Evolutionary conservation across 2,113 vertebrate genomes (phyloP), one percentile per base, ranked within the genome.

Genomic region (Hepsetus odoe): DNA sequence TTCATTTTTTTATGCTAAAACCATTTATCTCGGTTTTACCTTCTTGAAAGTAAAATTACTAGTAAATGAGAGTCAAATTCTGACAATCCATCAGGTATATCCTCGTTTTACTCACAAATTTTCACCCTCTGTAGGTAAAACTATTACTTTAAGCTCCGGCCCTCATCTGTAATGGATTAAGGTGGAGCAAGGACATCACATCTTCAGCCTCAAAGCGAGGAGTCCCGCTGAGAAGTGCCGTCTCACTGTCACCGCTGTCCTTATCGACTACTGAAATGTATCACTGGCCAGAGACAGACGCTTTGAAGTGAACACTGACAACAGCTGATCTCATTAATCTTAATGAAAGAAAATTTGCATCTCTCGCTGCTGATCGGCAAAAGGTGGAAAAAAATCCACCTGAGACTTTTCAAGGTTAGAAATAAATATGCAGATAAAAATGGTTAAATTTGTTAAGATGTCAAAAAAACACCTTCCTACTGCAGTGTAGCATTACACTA

Each of bases 131-230:
- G 4, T 10, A 7, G 20, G 16, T 32, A 35, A 64, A 64, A 9
- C 59, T 5, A 8, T 33, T 64, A 33, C 59, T 33, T 64, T 7
- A 53, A 32, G 59, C 35, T 20, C 59, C 32, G n/a, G 16, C 18
- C 6, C 59, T 64, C 59, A 33, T 35, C 30, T 58, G 55, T 58
- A 58, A 61, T 32, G 26, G 58, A 61, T 61, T 28, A 53, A 30
- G 58, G 58, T 61, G 26, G 58, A 61, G 16, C 28, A 30, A 30
- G 58, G 13, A 61, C 58, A 61, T 16, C 24, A 61, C 13, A 30
- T 61, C 26, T 30, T 32, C 58, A 30, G 24, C 32, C 58, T 16
- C 26, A 28, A 58, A 58, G 26, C 26, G 11, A 58, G 55, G 28
- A 28, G 22, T 24, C 22, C 55, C 55, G 28, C 26, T 1, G 22